Base-by-base conservation (phyloP, 2,797 vertebrate genomes). In the Pelochelys cantorii region DNA sequence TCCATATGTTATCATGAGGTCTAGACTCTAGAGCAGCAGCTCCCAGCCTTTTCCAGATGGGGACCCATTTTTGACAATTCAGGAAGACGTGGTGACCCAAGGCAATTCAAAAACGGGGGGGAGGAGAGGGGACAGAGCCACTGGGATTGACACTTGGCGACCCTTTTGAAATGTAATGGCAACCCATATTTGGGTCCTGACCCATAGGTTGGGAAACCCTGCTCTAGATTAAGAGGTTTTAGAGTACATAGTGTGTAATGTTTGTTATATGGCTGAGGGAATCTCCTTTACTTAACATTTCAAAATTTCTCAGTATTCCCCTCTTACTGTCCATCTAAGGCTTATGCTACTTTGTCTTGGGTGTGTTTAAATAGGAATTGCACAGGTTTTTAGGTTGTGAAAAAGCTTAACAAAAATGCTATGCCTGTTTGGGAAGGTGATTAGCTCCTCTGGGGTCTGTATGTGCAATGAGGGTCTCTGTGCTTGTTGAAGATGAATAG, bases 401-500 rank as follows among this genome's bases (percentile, higher is more conserved):
- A n/a, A 17, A 37, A 10, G 14, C 14, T 60, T 13, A n/a, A 62
- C 11, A 15, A 57, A 23, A 10, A 4, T 34, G 18, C n/a, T 2
- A 56, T 79, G 81, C 22, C 10, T 74, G 65, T 84, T 87, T 5
- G 53, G 52, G 77, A 90, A 57, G 75, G 60, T n/a, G 60, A 78
- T 91, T 87, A 68, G 62, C 20, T 68, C 54, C 93, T 94, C 86
- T 83, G 87, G 85, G 90, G 80, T 92, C 68, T 62, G 85, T 90
- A 74, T 93, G 85, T 92, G 93, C 89, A 95, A 92, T 92, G 95
- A 95, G 96, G 95, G 94, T 94, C 90, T 86, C 31, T 93, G 86
- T 91, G 94, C 95, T 55, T 89, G 78, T 83, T 81, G 92, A 94
- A 97, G 94, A 96, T 97, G 95, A 95, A 93, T 84, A 87, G 94